Conservation (phyloP, 2,888 invertebrate genomes). For the Julus scandinavius region DNA sequence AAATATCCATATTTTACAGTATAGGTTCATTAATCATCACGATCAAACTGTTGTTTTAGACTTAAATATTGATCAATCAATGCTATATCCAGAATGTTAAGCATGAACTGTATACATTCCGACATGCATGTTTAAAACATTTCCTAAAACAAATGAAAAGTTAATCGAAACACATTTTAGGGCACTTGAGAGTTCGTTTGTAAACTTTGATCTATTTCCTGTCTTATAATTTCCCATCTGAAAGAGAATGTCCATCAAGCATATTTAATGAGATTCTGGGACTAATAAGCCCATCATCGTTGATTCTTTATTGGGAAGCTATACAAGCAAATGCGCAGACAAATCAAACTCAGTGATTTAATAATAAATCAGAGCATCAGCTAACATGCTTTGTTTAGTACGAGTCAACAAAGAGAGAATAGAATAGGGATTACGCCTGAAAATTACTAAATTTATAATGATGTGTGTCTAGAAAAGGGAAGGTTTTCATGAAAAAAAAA, state of each 20-base stretch:
- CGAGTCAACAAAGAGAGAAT: not conserved
- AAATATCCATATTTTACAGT: too few species aligned
- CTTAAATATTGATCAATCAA: too few species aligned
- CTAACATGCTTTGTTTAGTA: not conserved
- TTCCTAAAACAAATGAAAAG: not conserved
- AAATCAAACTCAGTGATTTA: conserved; percentile 19
- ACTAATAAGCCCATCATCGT: not conserved
- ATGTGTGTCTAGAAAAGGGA: not conserved
- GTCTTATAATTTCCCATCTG: not conserved
- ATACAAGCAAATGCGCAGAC: not conserved
- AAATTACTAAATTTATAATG: conserved; percentile 39
- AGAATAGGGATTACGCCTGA: not conserved
- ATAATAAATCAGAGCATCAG: conserved; percentile 22
- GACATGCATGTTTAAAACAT: not conserved
- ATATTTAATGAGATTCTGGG: conserved; percentile 3
- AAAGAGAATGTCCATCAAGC: not conserved
- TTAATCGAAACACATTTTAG: conserved; percentile 10
- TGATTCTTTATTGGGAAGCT: not conserved
- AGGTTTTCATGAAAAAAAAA: not conserved
- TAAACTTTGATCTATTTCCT: not conserved
- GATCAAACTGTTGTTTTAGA: too few species aligned
- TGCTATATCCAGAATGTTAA: too few species aligned
- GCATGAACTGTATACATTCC: too few species aligned
- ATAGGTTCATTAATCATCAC: too few species aligned
- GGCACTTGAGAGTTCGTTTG: not conserved